Evolutionary conservation across 2,888 invertebrate species (phyloP).

Genomic region (Melieria omissa): DNA sequence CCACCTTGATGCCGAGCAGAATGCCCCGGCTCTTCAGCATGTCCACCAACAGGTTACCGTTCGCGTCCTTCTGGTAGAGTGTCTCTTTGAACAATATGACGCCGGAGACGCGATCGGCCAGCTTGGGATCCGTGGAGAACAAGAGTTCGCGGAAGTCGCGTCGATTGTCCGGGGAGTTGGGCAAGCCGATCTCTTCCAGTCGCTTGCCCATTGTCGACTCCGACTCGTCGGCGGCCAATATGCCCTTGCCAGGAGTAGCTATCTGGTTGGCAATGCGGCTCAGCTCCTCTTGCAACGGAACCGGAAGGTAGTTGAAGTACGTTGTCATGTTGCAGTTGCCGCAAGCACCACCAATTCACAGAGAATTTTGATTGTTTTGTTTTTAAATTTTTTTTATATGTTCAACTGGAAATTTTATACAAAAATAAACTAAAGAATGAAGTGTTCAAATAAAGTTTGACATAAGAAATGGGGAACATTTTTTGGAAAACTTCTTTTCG

Average conservation of each 20-base stretch:
- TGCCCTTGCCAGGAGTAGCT: slow-evolving; percentile 93
- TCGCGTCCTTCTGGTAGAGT: slow-evolving; percentile 93
- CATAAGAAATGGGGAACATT: too few species aligned
- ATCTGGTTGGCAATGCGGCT: slow-evolving; percentile 87
- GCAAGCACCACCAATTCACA: neutral
- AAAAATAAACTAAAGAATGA: too few species aligned
- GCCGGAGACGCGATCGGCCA: slow-evolving; percentile 88
- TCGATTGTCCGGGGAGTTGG: slow-evolving; percentile 92
- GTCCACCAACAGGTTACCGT: slow-evolving; percentile 83
- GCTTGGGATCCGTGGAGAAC: slow-evolving; percentile 80
- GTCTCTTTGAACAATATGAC: slow-evolving; percentile 99
- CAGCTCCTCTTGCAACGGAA: slow-evolving; percentile 88
- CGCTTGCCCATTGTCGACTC: slow-evolving; percentile 72
- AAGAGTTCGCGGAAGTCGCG: slow-evolving; percentile 87
- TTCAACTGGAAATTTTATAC: too few species aligned
- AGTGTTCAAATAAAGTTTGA: too few species aligned
- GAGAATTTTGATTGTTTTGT: slow-evolving; percentile 11
- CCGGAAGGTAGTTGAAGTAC: slow-evolving; percentile 83
- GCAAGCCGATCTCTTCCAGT: slow-evolving; percentile 81
- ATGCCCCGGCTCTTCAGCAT: slow-evolving; percentile 88
- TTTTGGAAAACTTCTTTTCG: too few species aligned
- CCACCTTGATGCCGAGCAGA: slow-evolving; percentile 97
- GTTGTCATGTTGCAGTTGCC: slow-evolving; percentile 71
- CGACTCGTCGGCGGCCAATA: slow-evolving; percentile 97
- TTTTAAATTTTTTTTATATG: slow-evolving; percentile 1